Percentiles rank a stretch among this genome's conserved stretches.
phyloP scores from a whole-genome alignment of 2,113 vertebrate genomes.

The Cavia porcellus region DNA sequence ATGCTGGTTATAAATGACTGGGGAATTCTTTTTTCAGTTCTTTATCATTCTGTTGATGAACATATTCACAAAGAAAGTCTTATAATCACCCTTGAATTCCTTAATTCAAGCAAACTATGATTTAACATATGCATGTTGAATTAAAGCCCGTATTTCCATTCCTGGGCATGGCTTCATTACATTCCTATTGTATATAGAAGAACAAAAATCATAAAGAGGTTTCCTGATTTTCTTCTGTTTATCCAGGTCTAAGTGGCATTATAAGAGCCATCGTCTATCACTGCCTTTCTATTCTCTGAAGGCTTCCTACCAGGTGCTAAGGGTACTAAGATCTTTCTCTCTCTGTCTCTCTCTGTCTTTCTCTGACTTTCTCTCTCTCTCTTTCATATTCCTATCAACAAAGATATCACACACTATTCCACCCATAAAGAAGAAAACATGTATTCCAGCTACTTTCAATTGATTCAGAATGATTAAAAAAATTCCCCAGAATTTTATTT shows the following conservation, averaged over 20 bases:
- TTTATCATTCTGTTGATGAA: not conserved
- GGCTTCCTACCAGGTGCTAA: not conserved
- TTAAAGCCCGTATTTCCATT: not conserved
- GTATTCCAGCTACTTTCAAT: not conserved
- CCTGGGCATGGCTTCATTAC: not conserved
- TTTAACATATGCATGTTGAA: not conserved
- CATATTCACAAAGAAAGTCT: not conserved
- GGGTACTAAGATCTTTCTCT: not conserved
- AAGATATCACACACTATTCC: slow-evolving; percentile 29
- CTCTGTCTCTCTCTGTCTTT: not conserved
- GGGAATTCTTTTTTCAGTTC: not conserved
- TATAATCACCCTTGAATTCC: not conserved
- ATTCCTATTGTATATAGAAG: not conserved
- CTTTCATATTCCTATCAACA: not conserved
- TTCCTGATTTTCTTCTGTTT: slow-evolving; percentile 66
- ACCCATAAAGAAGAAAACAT: slow-evolving; percentile 45
- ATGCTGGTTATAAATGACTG: not conserved
- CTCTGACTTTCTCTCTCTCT: not conserved
- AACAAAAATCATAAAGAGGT: not conserved
- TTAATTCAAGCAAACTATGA: not conserved
- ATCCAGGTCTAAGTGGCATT: slow-evolving; percentile 74
- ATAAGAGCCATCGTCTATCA: slow-evolving; percentile 39
- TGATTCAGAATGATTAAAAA: slow-evolving; percentile 65
- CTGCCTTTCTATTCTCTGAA: slow-evolving; percentile 65
- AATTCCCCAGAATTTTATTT: slow-evolving; percentile 75